A percentile compares a stretch with the other conserved stretches of the same genome.
Evolutionary conservation across 2,113 vertebrate species (phyloP).

Genomic region (Heteronetta atricapilla): DNA sequence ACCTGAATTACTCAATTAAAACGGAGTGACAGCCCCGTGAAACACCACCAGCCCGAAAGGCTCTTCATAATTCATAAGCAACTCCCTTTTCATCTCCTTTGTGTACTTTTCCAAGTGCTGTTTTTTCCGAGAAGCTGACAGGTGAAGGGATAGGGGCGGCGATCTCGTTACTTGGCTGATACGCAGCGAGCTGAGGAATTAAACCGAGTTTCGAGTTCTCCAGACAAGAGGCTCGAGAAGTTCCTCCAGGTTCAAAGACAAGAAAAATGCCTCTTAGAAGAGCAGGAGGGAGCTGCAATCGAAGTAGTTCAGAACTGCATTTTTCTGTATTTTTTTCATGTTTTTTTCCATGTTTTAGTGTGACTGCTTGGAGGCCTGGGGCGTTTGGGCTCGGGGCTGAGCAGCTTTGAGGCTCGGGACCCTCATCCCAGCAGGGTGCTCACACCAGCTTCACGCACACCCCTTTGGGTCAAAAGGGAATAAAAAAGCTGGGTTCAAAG

Average conservation of each 20-base stretch:
- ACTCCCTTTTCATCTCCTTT: conserved; percentile 63
- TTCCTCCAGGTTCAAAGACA: background rate
- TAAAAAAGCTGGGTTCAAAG: background rate
- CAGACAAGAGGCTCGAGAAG: background rate
- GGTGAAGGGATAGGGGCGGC: background rate
- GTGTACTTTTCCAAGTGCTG: conserved; percentile 22
- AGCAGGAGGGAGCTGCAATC: background rate
- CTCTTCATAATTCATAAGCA: conserved; percentile 66
- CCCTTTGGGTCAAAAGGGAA: background rate
- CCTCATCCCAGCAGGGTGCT: background rate
- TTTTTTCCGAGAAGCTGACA: conserved; percentile 2
- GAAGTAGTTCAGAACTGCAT: background rate
- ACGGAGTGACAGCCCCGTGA: background rate
- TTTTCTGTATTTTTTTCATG: rapidly evolving
- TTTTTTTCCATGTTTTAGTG: background rate
- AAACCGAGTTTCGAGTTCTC: background rate
- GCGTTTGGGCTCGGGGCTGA: background rate
- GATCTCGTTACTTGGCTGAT: conserved; percentile 9
- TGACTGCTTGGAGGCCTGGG: background rate
- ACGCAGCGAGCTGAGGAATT: background rate
- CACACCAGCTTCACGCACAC: background rate
- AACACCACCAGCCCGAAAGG: conserved; percentile 47
- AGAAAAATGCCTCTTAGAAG: background rate
- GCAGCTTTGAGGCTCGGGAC: background rate
- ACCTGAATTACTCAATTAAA: conserved; percentile 46